phyloP scores from a whole-genome alignment of 1,140 invertebrate genomes.

The Drosophila seguyi region DNA sequence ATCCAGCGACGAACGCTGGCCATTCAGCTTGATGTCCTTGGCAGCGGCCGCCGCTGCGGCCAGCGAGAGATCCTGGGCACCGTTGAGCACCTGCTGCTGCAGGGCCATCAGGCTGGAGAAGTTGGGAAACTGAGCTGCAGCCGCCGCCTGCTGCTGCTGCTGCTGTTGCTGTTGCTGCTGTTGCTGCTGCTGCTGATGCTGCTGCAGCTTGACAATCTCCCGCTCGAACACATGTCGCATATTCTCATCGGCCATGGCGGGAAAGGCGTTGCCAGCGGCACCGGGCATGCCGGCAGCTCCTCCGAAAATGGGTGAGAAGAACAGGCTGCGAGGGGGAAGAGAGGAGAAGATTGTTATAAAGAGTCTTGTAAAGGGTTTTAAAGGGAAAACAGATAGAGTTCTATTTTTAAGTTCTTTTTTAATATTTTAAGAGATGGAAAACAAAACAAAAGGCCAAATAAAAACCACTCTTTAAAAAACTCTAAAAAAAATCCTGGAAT shows the following conservation, averaged over 20 bases:
- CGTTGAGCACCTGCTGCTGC: slow-evolving; percentile 89
- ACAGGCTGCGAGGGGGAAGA: slow-evolving; percentile 86
- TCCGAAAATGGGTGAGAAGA: slow-evolving; percentile 94
- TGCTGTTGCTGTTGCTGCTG: slow-evolving; percentile 85
- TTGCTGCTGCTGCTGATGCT: slow-evolving; percentile 86
- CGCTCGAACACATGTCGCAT: slow-evolving; percentile 95
- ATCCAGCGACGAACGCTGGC: slow-evolving; percentile 86
- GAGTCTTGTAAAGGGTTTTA: background rate
- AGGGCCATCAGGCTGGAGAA: slow-evolving; percentile 88
- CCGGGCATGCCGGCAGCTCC: slow-evolving; percentile 87
- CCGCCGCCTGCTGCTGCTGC: background rate
- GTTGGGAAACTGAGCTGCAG: slow-evolving; percentile 88
- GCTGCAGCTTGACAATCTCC: slow-evolving; percentile 94
- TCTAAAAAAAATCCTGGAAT: too few relatives aligned
- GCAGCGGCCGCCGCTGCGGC: slow-evolving; percentile 89
- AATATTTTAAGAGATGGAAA: too few relatives aligned
- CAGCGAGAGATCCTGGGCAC: slow-evolving; percentile 93
- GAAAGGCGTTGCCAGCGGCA: slow-evolving; percentile 86
- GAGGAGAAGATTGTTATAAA: background rate
- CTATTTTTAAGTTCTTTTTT: too few relatives aligned
- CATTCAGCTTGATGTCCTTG: slow-evolving; percentile 88
- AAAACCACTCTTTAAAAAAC: too few relatives aligned
- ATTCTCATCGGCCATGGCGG: slow-evolving; percentile 88
- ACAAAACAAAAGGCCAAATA: too few relatives aligned
- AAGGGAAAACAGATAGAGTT: background rate